phyloP scores from a whole-genome alignment of 2,113 vertebrate species.

The Xenopus borealis region DNA sequence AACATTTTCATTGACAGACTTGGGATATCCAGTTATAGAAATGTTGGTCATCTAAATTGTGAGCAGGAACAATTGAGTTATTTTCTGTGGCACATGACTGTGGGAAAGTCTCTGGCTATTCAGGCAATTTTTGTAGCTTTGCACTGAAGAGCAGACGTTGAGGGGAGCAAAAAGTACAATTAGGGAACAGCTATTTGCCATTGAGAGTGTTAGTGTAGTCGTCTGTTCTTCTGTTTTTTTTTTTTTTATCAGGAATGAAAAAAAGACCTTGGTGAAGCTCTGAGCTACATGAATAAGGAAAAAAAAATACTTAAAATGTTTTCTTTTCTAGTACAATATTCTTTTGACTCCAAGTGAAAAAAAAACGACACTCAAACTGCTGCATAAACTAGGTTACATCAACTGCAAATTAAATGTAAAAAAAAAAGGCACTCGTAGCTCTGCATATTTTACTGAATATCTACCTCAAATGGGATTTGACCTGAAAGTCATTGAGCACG shows the following conservation, averaged over 20 bases:
- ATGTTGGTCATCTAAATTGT: slow-evolving; percentile 92
- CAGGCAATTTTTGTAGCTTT: slow-evolving; percentile 95
- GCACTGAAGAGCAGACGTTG: slow-evolving; percentile 93
- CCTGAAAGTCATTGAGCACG: slow-evolving; percentile 79
- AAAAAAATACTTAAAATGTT: slow-evolving; percentile 20
- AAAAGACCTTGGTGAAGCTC: slow-evolving; percentile 44
- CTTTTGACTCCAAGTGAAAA: no score
- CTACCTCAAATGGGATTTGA: slow-evolving; percentile 92
- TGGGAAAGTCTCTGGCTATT: slow-evolving; percentile 99
- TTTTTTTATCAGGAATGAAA: no score
- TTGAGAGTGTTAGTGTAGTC: slow-evolving; percentile 90
- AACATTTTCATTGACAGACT: slow-evolving; percentile 81
- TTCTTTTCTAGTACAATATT: slow-evolving; percentile 7
- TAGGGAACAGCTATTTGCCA: slow-evolving; percentile 88
- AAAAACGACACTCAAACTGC: slow-evolving; percentile 55
- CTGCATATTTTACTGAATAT: slow-evolving; percentile 87
- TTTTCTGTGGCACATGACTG: slow-evolving; percentile 96
- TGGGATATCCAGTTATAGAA: slow-evolving; percentile 91
- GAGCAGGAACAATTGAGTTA: slow-evolving; percentile 93
- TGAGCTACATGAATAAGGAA: neutral
- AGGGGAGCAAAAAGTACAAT: slow-evolving; percentile 99
- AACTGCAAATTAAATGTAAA: neutral
- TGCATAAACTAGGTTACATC: neutral
- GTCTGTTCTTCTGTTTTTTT: slow-evolving; percentile 93
- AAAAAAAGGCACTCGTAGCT: slow-evolving; percentile 65